Evolutionary conservation across 2,113 vertebrate genomes (phyloP).

Genomic region (Pelodiscus sinensis): DNA sequence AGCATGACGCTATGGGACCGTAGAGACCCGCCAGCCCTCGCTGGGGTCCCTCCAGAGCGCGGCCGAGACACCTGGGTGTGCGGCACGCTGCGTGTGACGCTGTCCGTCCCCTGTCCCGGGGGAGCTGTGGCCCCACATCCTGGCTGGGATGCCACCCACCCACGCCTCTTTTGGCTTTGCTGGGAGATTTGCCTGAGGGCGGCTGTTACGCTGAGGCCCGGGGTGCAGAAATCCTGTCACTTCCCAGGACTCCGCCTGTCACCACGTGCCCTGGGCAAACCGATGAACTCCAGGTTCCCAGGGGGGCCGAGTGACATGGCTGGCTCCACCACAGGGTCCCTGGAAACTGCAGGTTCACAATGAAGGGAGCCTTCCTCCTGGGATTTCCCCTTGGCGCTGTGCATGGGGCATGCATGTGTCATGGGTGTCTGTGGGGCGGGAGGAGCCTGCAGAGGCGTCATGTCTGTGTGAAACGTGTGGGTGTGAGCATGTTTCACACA

Average conservation of each 20-base stretch:
- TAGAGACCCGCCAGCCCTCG: no score
- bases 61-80: no score
- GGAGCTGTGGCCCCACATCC: neutral
- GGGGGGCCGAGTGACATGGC: neutral
- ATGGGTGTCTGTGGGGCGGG: neutral
- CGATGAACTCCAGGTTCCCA: neutral
- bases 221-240: neutral
- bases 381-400: constrained; percentile 14
- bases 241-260: rapidly evolving
- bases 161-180: neutral
- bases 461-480: rapidly evolving
- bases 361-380: neutral
- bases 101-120: no score
- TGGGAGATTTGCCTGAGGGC: neutral
- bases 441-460: neutral
- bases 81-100: no score
- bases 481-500: rapidly evolving
- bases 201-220: neutral
- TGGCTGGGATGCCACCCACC: rapidly evolving
- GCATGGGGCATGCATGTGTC: neutral
- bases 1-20: no score
- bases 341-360: neutral
- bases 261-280: rapidly evolving
- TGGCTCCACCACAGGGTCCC: neutral
- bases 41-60: no score